phyloP scores from a whole-genome alignment of 2,888 invertebrate genomes.

The Ornithoptera priamus region DNA sequence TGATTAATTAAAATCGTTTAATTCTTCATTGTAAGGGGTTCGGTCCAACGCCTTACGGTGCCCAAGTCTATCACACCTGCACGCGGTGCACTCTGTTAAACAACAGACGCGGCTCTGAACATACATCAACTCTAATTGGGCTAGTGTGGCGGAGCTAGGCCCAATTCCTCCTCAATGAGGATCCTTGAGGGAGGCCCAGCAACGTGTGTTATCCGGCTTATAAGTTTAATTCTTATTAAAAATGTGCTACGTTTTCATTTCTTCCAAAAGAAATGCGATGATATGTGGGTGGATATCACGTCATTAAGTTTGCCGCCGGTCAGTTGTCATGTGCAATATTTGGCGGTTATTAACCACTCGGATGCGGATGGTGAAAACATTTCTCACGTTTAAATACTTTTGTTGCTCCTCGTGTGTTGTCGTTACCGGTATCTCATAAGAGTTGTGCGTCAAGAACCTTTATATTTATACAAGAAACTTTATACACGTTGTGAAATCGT shows the following conservation, averaged over 20 bases:
- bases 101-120: too few species aligned
- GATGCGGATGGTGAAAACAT: conserved; percentile 33
- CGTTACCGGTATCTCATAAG: conserved; percentile 8
- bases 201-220: too few species aligned
- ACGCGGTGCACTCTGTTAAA: too few species aligned
- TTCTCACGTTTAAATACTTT: conserved; percentile 29
- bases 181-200: too few species aligned
- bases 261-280: conserved; percentile 39
- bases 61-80: too few species aligned
- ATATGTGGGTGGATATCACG: conserved; percentile 49
- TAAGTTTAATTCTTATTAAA: too few species aligned
- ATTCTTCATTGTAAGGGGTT: too few species aligned
- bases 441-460: conserved; percentile 19
- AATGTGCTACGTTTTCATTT: background rate
- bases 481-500: conserved; percentile 5
- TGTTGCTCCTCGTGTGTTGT: conserved; percentile 18
- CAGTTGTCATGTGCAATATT: conserved; percentile 56
- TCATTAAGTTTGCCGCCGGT: conserved; percentile 53
- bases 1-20: too few species aligned
- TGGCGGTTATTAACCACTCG: conserved; percentile 54
- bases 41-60: too few species aligned
- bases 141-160: too few species aligned
- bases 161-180: too few species aligned
- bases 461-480: background rate
- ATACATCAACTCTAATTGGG: too few species aligned